Conservation (phyloP, 2,797 vertebrate genomes). For the Arctocebus calabarensis region DNA sequence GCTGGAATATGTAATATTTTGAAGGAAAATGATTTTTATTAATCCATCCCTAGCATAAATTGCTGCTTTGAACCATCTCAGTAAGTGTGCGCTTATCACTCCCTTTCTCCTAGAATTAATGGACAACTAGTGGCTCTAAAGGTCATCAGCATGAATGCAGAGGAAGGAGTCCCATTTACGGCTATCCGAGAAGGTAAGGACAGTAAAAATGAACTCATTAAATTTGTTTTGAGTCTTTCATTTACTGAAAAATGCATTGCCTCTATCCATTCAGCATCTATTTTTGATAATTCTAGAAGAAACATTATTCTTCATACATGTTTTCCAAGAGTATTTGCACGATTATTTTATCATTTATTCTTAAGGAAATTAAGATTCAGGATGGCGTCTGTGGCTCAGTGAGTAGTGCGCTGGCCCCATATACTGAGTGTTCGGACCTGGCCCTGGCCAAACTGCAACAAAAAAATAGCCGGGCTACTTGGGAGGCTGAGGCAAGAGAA, state of each 20-base stretch:
- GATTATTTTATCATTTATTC: slow-evolving; percentile 56
- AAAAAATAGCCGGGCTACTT: too few species aligned
- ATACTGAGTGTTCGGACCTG: too few species aligned
- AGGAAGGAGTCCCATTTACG: slow-evolving; percentile 95
- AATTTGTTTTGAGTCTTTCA: not conserved
- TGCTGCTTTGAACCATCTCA: not conserved
- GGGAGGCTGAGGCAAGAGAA: too few species aligned
- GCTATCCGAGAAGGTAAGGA: slow-evolving; percentile 94
- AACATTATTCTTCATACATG: not conserved
- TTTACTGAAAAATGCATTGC: not conserved
- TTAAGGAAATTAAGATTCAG: slow-evolving; percentile 52
- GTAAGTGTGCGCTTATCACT: not conserved
- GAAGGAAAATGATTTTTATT: slow-evolving; percentile 35
- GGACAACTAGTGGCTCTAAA: slow-evolving; percentile 95
- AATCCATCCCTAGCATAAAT: not conserved
- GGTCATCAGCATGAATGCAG: slow-evolving; percentile 92
- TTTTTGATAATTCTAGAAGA: slow-evolving; percentile 52
- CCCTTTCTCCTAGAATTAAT: slow-evolving; percentile 90
- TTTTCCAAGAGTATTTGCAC: slow-evolving; percentile 30
- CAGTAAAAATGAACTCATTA: not conserved
- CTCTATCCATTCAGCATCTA: not conserved
- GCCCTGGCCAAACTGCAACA: too few species aligned
- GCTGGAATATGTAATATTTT: not conserved
- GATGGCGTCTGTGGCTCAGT: too few species aligned
- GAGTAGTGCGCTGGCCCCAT: too few species aligned